Percentiles rank a stretch among this genome's conserved stretches.
Evolutionary conservation across 2,888 invertebrate genomes (phyloP).

Genomic region (Limnephilus marmoratus): DNA sequence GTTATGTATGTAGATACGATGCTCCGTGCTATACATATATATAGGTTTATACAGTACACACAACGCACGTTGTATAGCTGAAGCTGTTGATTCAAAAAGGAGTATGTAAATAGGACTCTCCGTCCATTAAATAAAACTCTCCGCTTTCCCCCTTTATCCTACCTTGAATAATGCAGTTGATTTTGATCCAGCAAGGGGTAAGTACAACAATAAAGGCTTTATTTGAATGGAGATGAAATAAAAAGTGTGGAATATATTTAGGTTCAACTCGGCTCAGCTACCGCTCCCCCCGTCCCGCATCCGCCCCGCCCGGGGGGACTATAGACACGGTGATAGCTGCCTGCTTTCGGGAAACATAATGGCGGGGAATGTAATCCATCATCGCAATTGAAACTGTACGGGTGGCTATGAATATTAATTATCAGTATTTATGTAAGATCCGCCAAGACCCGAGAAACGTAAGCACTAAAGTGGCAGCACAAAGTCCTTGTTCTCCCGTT

Average conservation of each 20-base stretch:
- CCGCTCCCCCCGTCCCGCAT: background rate
- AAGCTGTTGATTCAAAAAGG: background rate
- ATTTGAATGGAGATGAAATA: constrained; percentile 29
- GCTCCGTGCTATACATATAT: too few species aligned
- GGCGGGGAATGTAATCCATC: constrained; percentile 46
- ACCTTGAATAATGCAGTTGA: constrained; percentile 2
- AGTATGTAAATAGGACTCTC: background rate
- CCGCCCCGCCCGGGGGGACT: background rate
- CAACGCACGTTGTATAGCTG: too few species aligned
- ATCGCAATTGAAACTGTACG: constrained; percentile 43
- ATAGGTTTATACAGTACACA: too few species aligned
- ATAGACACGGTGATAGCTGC: constrained; percentile 19
- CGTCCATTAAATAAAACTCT: background rate
- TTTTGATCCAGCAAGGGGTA: constrained; percentile 9
- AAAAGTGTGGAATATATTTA: constrained; percentile 22
- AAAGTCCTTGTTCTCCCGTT: constrained; percentile 4
- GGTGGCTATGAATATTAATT: constrained; percentile 52
- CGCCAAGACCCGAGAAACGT: constrained; percentile 24
- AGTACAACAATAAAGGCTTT: constrained; percentile 22
- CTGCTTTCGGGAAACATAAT: constrained; percentile 28
- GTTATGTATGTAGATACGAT: too few species aligned
- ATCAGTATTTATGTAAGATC: constrained; percentile 45
- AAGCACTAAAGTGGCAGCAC: constrained; percentile 8
- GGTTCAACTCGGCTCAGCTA: background rate
- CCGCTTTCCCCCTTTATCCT: background rate